A percentile compares a stretch with the other conserved stretches of the same genome.
phyloP scores from a whole-genome alignment of 2,888 invertebrate species.

The Hypomecis punctinalis region DNA sequence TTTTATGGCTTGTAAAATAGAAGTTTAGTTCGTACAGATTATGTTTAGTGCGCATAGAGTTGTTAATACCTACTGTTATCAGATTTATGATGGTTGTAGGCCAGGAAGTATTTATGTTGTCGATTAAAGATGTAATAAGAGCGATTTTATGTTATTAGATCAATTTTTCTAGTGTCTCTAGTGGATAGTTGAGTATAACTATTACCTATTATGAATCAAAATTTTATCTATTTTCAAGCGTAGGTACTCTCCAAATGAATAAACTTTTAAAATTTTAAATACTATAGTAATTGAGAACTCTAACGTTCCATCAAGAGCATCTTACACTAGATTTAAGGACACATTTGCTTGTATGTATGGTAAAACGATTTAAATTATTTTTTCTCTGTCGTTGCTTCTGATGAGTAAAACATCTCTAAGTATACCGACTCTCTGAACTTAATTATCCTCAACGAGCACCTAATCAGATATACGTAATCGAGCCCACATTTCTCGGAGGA shows the following conservation, averaged over 20 bases:
- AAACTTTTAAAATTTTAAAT: too few species aligned
- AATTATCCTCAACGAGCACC: not conserved
- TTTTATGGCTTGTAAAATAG: constrained; percentile 50
- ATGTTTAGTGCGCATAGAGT: constrained; percentile 37
- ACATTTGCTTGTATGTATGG: too few species aligned
- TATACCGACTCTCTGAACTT: not conserved
- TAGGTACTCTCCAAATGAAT: too few species aligned
- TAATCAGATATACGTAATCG: constrained; percentile 27
- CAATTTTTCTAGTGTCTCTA: not conserved
- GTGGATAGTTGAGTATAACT: not conserved
- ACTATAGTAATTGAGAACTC: too few species aligned
- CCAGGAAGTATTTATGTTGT: constrained; percentile 6
- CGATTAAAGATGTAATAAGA: not conserved
- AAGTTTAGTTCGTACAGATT: constrained; percentile 43
- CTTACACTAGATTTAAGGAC: too few species aligned
- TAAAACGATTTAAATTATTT: too few species aligned
- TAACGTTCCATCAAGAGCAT: too few species aligned
- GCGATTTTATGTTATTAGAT: not conserved
- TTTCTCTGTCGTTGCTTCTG: too few species aligned
- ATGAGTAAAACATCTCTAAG: too few species aligned
- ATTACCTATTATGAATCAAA: not conserved
- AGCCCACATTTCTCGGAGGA: constrained; percentile 33
- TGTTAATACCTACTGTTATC: constrained; percentile 33
- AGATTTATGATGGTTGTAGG: constrained; percentile 25
- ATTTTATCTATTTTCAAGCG: too few species aligned